These are phyloP conservation scores for Echinarachnius parma DNA, from an alignment of 53 echinoderm and acorn worm genomes.

Conservation along the genomic window DNA sequence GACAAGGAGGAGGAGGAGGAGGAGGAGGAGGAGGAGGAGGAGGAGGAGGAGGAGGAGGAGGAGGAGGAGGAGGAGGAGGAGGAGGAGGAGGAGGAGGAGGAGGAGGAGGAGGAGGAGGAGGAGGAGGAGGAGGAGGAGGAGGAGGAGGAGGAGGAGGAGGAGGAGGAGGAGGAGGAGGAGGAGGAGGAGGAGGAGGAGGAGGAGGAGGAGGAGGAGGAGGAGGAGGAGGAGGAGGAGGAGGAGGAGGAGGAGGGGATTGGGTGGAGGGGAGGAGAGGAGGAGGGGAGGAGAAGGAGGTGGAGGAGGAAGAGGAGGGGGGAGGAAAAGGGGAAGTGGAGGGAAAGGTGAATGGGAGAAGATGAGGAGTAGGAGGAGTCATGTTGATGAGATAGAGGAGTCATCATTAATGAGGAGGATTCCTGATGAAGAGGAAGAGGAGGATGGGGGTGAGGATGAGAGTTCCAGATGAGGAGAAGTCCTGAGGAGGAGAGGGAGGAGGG, in stretches of 20 bases:
- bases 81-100: neutral
- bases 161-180: neutral
- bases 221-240: neutral
- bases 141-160: neutral
- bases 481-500: too few species aligned
- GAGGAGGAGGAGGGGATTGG: slow-evolving; percentile 3
- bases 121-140: neutral
- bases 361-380: too few species aligned
- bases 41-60: neutral
- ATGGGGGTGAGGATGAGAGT: too few species aligned
- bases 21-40: neutral
- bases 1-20: slow-evolving; percentile 1
- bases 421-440: too few species aligned
- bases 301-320: neutral
- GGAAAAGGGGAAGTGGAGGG: neutral
- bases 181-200: neutral
- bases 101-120: neutral
- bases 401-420: neutral
- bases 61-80: neutral
- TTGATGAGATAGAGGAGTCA: too few species aligned
- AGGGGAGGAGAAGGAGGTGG: neutral
- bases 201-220: neutral
- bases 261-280: neutral
- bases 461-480: too few species aligned
- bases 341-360: slow-evolving; percentile 17